Base-by-base conservation (phyloP, 2,797 vertebrate genomes). In the Bradypodion pumilum region DNA sequence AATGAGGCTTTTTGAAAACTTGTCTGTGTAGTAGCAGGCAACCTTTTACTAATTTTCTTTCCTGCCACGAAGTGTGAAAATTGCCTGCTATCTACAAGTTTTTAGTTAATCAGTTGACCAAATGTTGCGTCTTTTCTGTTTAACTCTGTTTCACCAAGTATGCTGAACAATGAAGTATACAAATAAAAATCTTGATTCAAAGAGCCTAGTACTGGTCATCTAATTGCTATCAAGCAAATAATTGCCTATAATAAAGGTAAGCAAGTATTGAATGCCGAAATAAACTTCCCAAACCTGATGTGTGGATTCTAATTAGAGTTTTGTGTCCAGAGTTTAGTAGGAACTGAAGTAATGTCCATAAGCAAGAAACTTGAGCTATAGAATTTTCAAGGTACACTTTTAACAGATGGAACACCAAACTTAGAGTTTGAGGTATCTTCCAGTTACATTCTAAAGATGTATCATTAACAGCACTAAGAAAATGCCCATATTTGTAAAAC, bases 381-480 rank as follows among this genome's bases (percentile, higher is more conserved):
- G 72, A n/a, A 66, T 42, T 85, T 12, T 9, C 27, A 13, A 49
- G 63, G 40, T 59, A 1, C 6, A 40, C 16, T 52, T 37, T 27
- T 1, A 1, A 75, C 3, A 2, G 9, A 73, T 80, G 70, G 85
- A 74, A 2, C 0, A 42, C 16, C 9, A 76, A 84, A 37, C 15
- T 49, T 68, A 81, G 63, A 63, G 2, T 68, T 42, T 83, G 0
- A n/a, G 9, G 32, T 69, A 59, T 49, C 87, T 74, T 23, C 72
- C 85, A 89, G 72, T 66, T 76, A 88, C 85, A 75, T 83, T 63
- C 82, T 80, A 66, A 84, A 46, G 79, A 37, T 83, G 78, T 76
- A 76, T 0, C 7, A 89, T 75, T 85, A 16, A 15, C 52, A 5
- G 5, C 63, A 56, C 2, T 75, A 83, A 46, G 49, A 52, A 62